Evolutionary conservation across 2,113 vertebrate species (phyloP), one percentile per base, ranked within the genome.

Genomic region (Mellivora capensis): DNA sequence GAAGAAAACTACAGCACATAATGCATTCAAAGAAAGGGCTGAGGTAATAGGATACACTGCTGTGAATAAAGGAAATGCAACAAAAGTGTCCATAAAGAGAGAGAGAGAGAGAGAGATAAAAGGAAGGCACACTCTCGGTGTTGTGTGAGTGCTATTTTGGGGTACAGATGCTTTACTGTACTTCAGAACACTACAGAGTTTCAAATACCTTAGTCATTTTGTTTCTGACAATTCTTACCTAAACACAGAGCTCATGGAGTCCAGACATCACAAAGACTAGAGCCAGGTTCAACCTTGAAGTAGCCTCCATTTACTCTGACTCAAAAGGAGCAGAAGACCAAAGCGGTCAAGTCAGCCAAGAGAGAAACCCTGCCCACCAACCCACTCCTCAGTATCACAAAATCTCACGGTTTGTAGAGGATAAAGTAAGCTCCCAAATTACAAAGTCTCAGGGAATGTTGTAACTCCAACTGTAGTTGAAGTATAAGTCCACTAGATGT

Each of bases 211-310:
- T 34, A 29, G 29, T 87, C 69, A n/a, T 86, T 96, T 94, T 90
- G 64, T 72, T 95, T 92, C 80, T 97, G 96, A 93, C 84, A 95
- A 96, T 85, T 82, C 90, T 93, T 82, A 94, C 82, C 49, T 98
- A 92, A 96, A 97, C 88, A 97, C 21, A 83, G 61, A 77, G 44
- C 52, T 79, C 44, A 39, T 17, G 44, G 96, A 96, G 69, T 82
- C 76, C 87, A 95, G 87, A 94, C 20, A 57, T 74, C 61, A 84
- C 47, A 29, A 86, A 91, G 62, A 64, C 20, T 42, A 87, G 74
- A 72, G 49, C 62, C 95, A 87, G 64, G 34, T 34, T 93, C 54
- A 59, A 6, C 57, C 39, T 54, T 7, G 44, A 76, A 80, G 71
- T 80, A 64, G 23, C 34, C 49, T 96, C 86, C 31, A 31, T 21